Evolutionary conservation across 2,888 invertebrate species (phyloP).

Genomic region (Amblyjoppa proteus): DNA sequence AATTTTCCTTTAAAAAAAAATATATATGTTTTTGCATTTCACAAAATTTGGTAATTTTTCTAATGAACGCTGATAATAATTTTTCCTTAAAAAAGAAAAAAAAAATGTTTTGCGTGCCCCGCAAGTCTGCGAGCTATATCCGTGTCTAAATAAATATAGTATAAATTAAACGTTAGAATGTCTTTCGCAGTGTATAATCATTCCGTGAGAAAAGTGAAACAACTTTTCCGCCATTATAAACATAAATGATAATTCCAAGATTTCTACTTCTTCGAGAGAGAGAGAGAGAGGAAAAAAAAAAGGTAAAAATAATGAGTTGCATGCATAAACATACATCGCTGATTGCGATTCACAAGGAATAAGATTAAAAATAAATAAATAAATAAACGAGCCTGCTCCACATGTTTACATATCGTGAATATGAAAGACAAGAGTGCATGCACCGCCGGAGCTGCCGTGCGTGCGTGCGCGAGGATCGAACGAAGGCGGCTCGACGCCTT

Average conservation of each 20-base stretch:
- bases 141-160: too few species aligned
- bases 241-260: slow-evolving; percentile 6
- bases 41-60: too few species aligned
- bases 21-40: too few species aligned
- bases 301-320: slow-evolving; percentile 8
- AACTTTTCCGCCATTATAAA: not conserved
- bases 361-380: not conserved
- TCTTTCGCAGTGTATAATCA: not conserved
- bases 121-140: too few species aligned
- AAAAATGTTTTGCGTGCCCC: too few species aligned
- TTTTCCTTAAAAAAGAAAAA: too few species aligned
- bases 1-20: too few species aligned
- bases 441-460: slow-evolving; percentile 27
- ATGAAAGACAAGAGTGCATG: slow-evolving; percentile 18
- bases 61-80: too few species aligned
- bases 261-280: slow-evolving; percentile 9
- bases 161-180: not conserved
- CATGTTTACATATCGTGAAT: slow-evolving; percentile 33
- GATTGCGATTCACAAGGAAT: not conserved
- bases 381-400: slow-evolving; percentile 1
- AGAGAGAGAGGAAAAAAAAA: slow-evolving; percentile 10
- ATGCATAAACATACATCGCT: not conserved
- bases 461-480: slow-evolving; percentile 28
- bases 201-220: slow-evolving; percentile 10
- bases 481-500: not conserved